Conservation (phyloP, 1,140 invertebrate genomes). For the Dendrolimus kikuchii region DNA sequence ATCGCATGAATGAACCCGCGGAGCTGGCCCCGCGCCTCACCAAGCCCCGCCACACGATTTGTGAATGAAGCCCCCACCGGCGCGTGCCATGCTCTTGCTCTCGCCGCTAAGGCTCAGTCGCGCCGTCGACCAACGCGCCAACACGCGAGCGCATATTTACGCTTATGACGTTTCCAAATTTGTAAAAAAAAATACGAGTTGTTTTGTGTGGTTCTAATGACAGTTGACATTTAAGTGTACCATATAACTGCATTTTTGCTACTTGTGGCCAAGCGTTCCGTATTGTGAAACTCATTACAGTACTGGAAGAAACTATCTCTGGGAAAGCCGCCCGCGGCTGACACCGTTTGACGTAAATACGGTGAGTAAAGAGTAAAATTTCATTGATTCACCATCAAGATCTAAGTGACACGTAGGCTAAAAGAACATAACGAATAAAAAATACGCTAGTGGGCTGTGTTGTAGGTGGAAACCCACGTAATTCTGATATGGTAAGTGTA, state of each 20-base stretch:
- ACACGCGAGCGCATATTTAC: slow-evolving; percentile 46
- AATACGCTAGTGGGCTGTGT: slow-evolving; percentile 50
- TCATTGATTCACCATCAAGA: slow-evolving; percentile 34
- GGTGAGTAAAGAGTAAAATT: slow-evolving; percentile 48
- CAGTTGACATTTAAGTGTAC: slow-evolving; percentile 25
- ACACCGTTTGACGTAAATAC: slow-evolving; percentile 34
- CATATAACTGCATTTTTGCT: slow-evolving; percentile 11
- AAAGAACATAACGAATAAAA: slow-evolving; percentile 42
- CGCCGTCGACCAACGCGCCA: slow-evolving; percentile 43
- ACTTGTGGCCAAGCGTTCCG: slow-evolving; percentile 7
- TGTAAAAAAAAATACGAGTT: slow-evolving; percentile 34
- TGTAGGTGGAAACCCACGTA: slow-evolving; percentile 59
- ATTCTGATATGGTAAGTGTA: slow-evolving; percentile 52
- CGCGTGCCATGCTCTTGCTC: slow-evolving; percentile 47
- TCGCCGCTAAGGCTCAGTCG: slow-evolving; percentile 48
- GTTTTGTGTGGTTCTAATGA: slow-evolving; percentile 20
- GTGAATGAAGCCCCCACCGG: slow-evolving; percentile 65
- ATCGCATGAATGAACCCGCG: slow-evolving; percentile 50
- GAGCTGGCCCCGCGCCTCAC: slow-evolving; percentile 23
- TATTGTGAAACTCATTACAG: slow-evolving; percentile 12
- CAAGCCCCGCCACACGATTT: slow-evolving; percentile 51
- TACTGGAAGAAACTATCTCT: slow-evolving; percentile 22
- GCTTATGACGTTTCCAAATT: slow-evolving; percentile 51
- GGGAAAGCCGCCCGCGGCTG: slow-evolving; percentile 30
- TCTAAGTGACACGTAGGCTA: slow-evolving; percentile 55